A percentile compares a stretch with the other conserved stretches of the same genome.
These are phyloP conservation scores for Lasioglossum calceatum DNA, from an alignment of 2,888 invertebrate genomes.

Conservation along the genomic window DNA sequence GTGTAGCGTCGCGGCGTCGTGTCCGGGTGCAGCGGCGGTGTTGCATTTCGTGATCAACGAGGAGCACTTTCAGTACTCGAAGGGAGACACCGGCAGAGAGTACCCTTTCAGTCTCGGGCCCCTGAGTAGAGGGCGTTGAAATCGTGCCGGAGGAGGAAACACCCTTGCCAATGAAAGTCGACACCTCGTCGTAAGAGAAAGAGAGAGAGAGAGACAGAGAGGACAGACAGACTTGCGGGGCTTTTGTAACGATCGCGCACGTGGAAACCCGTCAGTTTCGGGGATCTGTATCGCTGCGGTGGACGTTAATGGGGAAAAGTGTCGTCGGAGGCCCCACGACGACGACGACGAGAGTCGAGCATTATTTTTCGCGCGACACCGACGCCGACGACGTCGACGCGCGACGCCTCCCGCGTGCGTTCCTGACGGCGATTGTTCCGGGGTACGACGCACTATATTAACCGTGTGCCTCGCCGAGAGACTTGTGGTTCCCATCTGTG, in stretches of 20 bases:
- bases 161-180: slow-evolving; percentile 61
- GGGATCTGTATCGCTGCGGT: not conserved
- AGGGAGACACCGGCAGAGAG: slow-evolving; percentile 53
- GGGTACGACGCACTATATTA: not conserved
- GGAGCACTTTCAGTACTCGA: slow-evolving; percentile 62
- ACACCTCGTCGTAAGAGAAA: slow-evolving; percentile 56
- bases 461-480: not conserved
- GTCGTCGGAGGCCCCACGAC: not conserved
- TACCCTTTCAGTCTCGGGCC: slow-evolving; percentile 55
- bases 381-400: not conserved
- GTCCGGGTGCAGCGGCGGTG: slow-evolving; percentile 45
- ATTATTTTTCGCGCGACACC: not conserved
- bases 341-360: slow-evolving; percentile 5
- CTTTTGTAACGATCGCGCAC: slow-evolving; percentile 54
- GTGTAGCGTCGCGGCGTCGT: not conserved
- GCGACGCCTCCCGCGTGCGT: not conserved
- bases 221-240: slow-evolving; percentile 59
- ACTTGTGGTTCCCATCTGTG: not conserved
- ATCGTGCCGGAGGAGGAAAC: slow-evolving; percentile 58
- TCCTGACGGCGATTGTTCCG: not conserved
- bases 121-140: slow-evolving; percentile 47
- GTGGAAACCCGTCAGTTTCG: slow-evolving; percentile 54
- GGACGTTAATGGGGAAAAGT: slow-evolving; percentile 7
- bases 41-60: slow-evolving; percentile 71
- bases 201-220: slow-evolving; percentile 20